A percentile compares a stretch with the other conserved stretches of the same genome.
These are phyloP conservation scores for Macroglossus sobrinus DNA, from an alignment of 2,113 vertebrate species.

Conservation along the genomic window DNA sequence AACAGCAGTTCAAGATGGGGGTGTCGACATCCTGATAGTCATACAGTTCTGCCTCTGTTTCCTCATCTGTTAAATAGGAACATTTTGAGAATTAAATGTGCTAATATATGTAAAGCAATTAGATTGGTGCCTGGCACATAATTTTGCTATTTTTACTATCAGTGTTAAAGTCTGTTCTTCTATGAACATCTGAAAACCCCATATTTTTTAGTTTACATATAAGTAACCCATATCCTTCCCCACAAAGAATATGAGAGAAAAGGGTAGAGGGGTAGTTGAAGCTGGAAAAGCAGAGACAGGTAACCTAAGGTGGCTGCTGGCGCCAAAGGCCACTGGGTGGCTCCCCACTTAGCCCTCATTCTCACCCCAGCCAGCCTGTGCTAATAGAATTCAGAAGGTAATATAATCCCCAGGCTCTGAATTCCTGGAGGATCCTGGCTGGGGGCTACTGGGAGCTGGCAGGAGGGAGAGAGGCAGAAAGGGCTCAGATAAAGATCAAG, in stretches of 20 bases:
- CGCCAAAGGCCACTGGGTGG: neutral
- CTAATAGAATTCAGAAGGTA: slow-evolving; percentile 65
- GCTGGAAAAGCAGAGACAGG: neutral
- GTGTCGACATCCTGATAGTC: neutral
- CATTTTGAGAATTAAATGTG: neutral
- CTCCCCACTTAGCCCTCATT: neutral
- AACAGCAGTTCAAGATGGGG: neutral
- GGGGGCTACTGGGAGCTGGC: slow-evolving; percentile 33
- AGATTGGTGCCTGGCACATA: neutral
- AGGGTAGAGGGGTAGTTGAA: neutral
- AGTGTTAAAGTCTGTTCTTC: neutral
- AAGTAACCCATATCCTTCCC: neutral
- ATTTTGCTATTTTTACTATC: neutral
- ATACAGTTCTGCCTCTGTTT: neutral
- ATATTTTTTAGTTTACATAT: neutral
- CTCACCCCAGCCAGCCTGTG: neutral
- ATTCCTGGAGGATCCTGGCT: slow-evolving; percentile 61
- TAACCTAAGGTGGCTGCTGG: neutral
- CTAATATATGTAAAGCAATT: neutral
- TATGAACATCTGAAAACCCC: neutral
- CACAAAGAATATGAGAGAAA: neutral
- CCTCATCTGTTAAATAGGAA: neutral
- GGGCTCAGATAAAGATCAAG: slow-evolving; percentile 61
- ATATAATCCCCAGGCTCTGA: slow-evolving; percentile 44
- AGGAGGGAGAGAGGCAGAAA: neutral